These are phyloP conservation scores for Aurelia coerulea DNA, from an alignment of 30 jellyfish, hydroid and myxozoan genomes.

Conservation along the genomic window DNA sequence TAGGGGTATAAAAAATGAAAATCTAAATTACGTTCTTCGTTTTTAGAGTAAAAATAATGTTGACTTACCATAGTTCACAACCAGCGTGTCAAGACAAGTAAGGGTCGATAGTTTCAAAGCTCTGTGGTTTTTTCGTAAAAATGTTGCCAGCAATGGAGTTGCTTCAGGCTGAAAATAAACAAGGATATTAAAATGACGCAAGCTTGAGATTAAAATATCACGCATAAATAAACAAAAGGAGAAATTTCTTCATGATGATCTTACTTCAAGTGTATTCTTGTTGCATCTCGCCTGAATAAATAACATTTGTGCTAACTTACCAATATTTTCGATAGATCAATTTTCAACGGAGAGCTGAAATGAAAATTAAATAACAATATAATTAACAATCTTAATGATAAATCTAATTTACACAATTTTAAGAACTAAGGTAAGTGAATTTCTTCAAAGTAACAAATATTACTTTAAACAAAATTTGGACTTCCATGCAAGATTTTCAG, in stretches of 20 bases:
- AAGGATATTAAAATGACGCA: neutral
- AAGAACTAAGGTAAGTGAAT: no score
- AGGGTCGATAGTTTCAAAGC: conserved; percentile 88
- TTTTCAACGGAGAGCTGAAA: conserved; percentile 66
- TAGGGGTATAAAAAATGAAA: no score
- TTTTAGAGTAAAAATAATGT: no score
- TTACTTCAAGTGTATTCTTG: no score
- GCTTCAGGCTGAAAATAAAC: conserved; percentile 62
- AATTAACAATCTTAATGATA: neutral
- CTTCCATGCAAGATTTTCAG: no score
- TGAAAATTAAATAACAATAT: neutral
- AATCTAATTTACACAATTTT: neutral
- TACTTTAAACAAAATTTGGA: no score
- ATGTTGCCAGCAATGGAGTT: conserved; percentile 88
- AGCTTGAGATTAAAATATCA: neutral
- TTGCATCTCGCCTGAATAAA: no score
- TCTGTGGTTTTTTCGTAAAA: conserved; percentile 90
- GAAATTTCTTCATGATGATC: no score
- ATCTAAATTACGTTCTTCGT: no score
- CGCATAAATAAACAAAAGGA: no score
- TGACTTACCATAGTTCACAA: conserved; percentile 70
- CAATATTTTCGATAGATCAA: conserved; percentile 51
- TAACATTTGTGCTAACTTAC: conserved; percentile 10
- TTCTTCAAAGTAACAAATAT: no score
- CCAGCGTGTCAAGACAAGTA: conserved; percentile 79